Conservation (phyloP, 2,113 vertebrate genomes). For the Calyptommatus sinebrachiatus region DNA sequence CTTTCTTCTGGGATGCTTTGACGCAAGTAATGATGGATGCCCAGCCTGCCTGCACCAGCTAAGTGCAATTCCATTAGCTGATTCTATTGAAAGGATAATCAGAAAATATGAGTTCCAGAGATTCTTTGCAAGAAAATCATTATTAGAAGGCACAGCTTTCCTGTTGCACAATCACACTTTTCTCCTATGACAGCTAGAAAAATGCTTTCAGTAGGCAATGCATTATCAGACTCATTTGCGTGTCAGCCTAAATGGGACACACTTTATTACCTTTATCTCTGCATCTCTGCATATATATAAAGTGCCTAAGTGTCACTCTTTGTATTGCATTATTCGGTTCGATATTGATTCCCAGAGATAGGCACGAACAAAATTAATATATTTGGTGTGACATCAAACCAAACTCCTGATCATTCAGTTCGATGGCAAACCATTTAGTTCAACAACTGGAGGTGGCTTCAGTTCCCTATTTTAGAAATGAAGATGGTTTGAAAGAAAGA, state of each 20-base stretch:
- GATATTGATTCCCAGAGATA: too few relatives aligned
- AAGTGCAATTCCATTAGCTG: neutral
- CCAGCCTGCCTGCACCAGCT: neutral
- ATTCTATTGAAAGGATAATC: neutral
- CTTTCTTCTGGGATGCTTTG: too few relatives aligned
- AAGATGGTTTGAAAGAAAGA: too few relatives aligned
- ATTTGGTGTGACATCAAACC: too few relatives aligned
- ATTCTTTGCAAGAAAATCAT: neutral
- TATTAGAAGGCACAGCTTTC: neutral
- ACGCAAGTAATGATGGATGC: too few relatives aligned
- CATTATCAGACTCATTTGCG: conserved; percentile 24
- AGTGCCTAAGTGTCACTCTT: too few relatives aligned
- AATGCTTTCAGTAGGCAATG: neutral
- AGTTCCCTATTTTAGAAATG: too few relatives aligned
- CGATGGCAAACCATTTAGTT: too few relatives aligned
- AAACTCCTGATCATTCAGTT: too few relatives aligned
- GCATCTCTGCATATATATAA: neutral
- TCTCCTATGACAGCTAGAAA: neutral
- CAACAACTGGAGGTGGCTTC: too few relatives aligned
- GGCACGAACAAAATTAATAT: too few relatives aligned
- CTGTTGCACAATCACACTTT: neutral
- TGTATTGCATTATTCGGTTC: too few relatives aligned
- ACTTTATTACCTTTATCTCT: conserved; percentile 21
- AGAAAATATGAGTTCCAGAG: neutral
- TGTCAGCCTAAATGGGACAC: neutral